These are phyloP conservation scores for Regulus satrapa DNA, from an alignment of 2,113 vertebrate species.

Conservation along the genomic window DNA sequence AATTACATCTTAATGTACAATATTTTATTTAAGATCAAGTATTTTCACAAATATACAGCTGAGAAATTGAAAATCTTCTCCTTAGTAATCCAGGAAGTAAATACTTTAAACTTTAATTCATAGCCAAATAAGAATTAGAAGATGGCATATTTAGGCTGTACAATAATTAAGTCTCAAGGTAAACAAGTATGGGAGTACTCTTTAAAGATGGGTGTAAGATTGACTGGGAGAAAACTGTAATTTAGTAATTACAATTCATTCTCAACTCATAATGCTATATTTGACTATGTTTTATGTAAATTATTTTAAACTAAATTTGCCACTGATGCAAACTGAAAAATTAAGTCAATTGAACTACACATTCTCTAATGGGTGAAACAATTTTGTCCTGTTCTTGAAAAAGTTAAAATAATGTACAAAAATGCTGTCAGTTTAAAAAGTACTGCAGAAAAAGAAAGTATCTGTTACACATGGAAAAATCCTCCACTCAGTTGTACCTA, in stretches of 20 bases:
- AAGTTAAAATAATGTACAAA: neutral
- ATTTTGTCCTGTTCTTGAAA: neutral
- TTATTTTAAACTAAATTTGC: conserved; percentile 5
- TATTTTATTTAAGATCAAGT: neutral
- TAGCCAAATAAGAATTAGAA: neutral
- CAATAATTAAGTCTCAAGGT: neutral
- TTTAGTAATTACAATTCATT: neutral
- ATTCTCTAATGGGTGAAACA: neutral
- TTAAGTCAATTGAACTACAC: neutral
- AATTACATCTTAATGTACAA: neutral
- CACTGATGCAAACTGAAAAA: neutral
- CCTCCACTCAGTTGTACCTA: neutral
- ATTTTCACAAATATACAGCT: neutral
- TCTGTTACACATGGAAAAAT: neutral
- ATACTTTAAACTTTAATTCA: neutral
- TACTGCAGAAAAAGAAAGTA: neutral
- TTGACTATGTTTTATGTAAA: neutral
- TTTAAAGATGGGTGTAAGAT: neutral
- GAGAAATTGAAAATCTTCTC: neutral
- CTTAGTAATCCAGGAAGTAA: neutral
- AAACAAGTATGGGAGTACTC: neutral
- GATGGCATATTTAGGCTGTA: neutral
- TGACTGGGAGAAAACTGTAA: neutral
- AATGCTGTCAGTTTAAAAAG: neutral
- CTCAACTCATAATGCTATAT: neutral